phyloP scores from a whole-genome alignment of 2,797 vertebrate species.

The Phoxinus dragarum region DNA sequence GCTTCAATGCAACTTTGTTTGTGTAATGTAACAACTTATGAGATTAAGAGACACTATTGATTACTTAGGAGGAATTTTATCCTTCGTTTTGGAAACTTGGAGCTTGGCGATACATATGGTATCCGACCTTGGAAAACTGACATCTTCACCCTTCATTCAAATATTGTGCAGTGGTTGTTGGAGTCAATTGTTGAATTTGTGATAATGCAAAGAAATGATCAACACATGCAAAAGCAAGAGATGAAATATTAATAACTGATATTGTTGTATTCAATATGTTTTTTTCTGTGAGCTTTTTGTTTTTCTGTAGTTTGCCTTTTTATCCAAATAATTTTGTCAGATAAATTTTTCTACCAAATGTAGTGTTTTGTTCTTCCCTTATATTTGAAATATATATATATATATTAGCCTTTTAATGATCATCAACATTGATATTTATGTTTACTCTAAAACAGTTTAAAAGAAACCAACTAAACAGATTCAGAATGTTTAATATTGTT shows the following conservation, averaged over 20 bases:
- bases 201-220: not conserved
- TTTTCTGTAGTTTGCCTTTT: not conserved
- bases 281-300: too few species aligned
- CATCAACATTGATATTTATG: too few species aligned
- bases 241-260: not conserved
- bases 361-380: too few species aligned
- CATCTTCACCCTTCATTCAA: not conserved
- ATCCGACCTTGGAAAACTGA: not conserved
- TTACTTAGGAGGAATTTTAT: not conserved
- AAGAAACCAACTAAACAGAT: too few species aligned
- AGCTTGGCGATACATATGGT: not conserved
- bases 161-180: not conserved
- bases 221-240: not conserved
- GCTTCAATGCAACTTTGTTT: not conserved
- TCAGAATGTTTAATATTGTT: not conserved
- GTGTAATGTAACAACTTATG: not conserved
- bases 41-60: constrained; percentile 2
- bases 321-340: too few species aligned
- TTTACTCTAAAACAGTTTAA: too few species aligned
- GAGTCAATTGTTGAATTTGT: not conserved
- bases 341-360: too few species aligned
- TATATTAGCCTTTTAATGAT: too few species aligned
- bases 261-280: not conserved
- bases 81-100: not conserved
- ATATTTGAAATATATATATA: too few species aligned